Conservation (phyloP, 2,888 invertebrate species). For the Diogma glabrata region DNA sequence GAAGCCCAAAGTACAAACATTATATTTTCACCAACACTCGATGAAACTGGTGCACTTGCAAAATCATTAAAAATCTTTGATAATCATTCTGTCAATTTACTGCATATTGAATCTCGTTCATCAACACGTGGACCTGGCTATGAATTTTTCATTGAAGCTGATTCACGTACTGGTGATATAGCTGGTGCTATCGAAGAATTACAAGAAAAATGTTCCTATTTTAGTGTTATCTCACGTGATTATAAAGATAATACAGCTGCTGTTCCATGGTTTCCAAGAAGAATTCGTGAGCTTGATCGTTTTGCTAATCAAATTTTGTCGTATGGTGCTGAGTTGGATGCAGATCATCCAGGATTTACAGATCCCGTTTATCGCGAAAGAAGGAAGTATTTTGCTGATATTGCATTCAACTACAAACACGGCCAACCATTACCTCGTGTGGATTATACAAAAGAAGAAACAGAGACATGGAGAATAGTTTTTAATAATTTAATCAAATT, state of each 20-base stretch:
- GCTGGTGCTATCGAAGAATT: conserved; percentile 64
- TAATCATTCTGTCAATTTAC: conserved; percentile 63
- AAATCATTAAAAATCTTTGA: conserved; percentile 81
- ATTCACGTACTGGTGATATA: conserved; percentile 60
- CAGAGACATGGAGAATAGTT: conserved; percentile 81
- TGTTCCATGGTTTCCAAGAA: conserved; percentile 95
- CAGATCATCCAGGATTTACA: conserved; percentile 98
- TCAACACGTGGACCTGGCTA: conserved; percentile 71
- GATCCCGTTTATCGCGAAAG: conserved; percentile 81
- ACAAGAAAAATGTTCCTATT: conserved; percentile 56
- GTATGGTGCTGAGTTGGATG: conserved; percentile 85
- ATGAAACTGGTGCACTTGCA: conserved; percentile 80
- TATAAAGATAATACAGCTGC: conserved; percentile 73
- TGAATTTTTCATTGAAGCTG: conserved; percentile 92
- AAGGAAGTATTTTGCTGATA: conserved; percentile 84
- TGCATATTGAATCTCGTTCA: conserved; percentile 89
- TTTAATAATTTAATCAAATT: conserved; percentile 75
- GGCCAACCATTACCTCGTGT: conserved; percentile 87
- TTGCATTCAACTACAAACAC: conserved; percentile 89
- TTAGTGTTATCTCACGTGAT: conserved; percentile 81
- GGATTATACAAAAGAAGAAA: conserved; percentile 80
- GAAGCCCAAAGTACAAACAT: conserved; percentile 61
- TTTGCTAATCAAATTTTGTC: conserved; percentile 96
- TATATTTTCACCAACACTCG: conserved; percentile 71
- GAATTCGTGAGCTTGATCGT: conserved; percentile 87